Evolutionary conservation across 2,888 invertebrate species (phyloP), one percentile per base, ranked within the genome.

Genomic region (Hedya salicella): DNA sequence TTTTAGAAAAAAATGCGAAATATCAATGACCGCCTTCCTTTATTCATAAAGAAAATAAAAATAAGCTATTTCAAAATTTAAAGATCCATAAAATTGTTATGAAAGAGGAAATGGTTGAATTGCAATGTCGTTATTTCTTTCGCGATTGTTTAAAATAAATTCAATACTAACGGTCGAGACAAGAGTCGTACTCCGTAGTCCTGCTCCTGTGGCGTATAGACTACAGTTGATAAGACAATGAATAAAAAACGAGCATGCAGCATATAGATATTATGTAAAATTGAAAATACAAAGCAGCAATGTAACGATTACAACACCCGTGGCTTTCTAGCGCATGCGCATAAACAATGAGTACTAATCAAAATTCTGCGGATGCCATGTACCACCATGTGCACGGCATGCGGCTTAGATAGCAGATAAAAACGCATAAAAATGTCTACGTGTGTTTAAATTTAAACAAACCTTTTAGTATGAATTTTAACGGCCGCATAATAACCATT

Each of bases 281-380:
- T 61, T 59, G 66, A 68, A 68, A 72, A 68, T 49, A 68, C 67
- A 73, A 69, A 71, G 70, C 71, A 78, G 77, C 76, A 75, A 76
- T 80, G 76, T 83, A 82, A 78, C 80, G 75, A 82, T 83, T 82
- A 78, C 80, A 77, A 82, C 79, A 84, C 76, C 68, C 72, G 70
- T 71, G 72, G 79, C 82, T 85, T 86, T 86, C 85, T 85, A 85
- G 78, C 70, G 73, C 78, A 77, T 75, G 77, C 76, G 75, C 75
- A 76, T 74, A 78, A 78, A 81, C 78, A 83, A 80, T 79, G 74
- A 59, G 69, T 48, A 54, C 66, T 70, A 71, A 72, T 74, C 73
- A 68, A 70, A 71, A 75, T 77, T 74, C 73, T 71, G 65, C 67
- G 65, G 71, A 75, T 75, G 71, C 73, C 70, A 68, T 70, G 61